Base-by-base conservation (phyloP, 2,113 vertebrate species). In the Ellobius talpinus region DNA sequence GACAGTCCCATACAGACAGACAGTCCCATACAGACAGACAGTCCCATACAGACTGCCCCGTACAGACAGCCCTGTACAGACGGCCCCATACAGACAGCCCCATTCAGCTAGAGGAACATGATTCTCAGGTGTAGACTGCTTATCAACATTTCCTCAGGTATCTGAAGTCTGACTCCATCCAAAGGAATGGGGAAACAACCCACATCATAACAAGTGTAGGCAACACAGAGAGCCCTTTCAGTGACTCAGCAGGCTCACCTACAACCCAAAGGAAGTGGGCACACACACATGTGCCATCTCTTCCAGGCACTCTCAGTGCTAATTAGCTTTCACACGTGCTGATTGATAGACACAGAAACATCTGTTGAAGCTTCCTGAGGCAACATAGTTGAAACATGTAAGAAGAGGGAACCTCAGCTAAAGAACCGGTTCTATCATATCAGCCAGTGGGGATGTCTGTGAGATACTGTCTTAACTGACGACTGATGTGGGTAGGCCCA, bases 91-190 rank as follows among this genome's bases (percentile, higher is more conserved):
- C 52, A 17, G 14, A 55, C 52, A 55, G 16, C n/a, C 23, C 14
- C 23, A 7, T 23, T 96, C 91, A 85, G 26, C 36, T 87, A 36
- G 52, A 93, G 45, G 45, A 91, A 94, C 9, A 8, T 61, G 29
- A 2, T 31, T 88, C 79, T 70, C 50, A 5, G 19, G 55, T 21
- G 10, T 0, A 89, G 45, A 47, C 52, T 86, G 12, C 65, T 76
- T 47, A 87, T 85, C 55, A 70, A 58, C 82, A 73, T 74, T 31
- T 84, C 29, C 79, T 21, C 45, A 74, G 76, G 36, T 85, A 12
- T 93, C 76, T 92, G 86, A 94, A 90, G 36, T 45, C 90, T 77
- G 73, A 58, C 89, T 78, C 21, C 31, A 13, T 91, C 21, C 58
- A 79, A 92, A 87, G 50, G 81, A 90, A 77, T 2, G 21, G n/a